Conservation (phyloP, 2,797 vertebrate genomes). For the Ptychobarbus kaznakovi region DNA sequence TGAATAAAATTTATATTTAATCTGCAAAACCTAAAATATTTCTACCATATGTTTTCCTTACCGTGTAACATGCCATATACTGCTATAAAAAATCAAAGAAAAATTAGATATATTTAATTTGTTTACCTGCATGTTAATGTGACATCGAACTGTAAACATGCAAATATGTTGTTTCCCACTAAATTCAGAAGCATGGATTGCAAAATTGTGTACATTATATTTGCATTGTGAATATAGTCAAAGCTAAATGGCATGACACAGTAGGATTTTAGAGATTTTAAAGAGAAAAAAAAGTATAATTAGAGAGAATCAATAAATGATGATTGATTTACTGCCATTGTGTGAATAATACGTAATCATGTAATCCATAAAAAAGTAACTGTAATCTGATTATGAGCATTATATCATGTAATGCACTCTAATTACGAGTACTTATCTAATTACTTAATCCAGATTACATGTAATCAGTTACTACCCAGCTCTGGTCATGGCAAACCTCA, state of each 20-base stretch:
- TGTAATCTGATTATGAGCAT: too few relatives aligned
- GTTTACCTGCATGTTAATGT: neutral
- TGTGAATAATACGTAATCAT: neutral
- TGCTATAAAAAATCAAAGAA: too few relatives aligned
- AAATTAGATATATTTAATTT: neutral
- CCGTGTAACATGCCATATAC: neutral
- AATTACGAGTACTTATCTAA: neutral
- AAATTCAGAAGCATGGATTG: neutral
- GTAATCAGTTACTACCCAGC: neutral
- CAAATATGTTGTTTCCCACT: neutral
- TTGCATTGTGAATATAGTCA: neutral
- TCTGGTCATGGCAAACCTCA: neutral
- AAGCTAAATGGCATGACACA: neutral
- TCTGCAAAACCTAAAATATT: too few relatives aligned
- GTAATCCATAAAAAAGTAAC: neutral
- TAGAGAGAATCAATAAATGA: neutral
- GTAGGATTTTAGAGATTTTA: neutral
- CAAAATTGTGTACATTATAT: neutral
- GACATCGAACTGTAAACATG: neutral
- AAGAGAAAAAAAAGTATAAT: neutral
- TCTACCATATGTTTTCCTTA: neutral
- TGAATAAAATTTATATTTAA: too few relatives aligned
- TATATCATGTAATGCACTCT: too few relatives aligned
- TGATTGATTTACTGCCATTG: neutral
- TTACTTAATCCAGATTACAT: neutral